Evolutionary conservation across 2,113 vertebrate species (phyloP).

Genomic region (Gymnobelideus leadbeateri): DNA sequence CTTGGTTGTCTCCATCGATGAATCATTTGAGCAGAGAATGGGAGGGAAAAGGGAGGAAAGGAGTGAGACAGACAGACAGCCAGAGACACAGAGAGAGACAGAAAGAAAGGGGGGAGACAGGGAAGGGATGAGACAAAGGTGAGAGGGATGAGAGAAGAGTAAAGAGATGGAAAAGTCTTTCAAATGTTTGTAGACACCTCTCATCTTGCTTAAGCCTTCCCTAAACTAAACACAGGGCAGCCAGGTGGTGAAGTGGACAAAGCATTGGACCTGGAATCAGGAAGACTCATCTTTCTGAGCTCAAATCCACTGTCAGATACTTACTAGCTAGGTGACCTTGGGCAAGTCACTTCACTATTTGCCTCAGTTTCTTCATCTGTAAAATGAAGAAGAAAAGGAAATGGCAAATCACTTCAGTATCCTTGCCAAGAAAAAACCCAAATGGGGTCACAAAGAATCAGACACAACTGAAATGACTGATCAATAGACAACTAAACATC

Average conservation of each 20-base stretch:
- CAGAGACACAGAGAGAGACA: neutral
- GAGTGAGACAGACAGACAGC: neutral
- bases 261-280: neutral
- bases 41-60: neutral
- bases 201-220: neutral
- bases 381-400: no score
- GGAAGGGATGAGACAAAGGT: neutral
- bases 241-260: neutral
- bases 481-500: neutral
- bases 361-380: neutral
- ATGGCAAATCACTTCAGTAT: no score
- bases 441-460: no score
- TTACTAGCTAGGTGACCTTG: neutral
- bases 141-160: neutral
- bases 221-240: neutral
- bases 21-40: neutral
- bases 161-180: neutral
- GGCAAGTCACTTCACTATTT: no score
- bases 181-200: neutral
- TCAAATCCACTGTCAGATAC: neutral
- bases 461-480: no score
- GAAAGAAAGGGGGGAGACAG: neutral
- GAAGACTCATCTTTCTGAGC: neutral
- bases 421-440: no score
- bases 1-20: neutral